Conservation (phyloP, 2,113 vertebrate species). For the Triplophysa tibetana region DNA sequence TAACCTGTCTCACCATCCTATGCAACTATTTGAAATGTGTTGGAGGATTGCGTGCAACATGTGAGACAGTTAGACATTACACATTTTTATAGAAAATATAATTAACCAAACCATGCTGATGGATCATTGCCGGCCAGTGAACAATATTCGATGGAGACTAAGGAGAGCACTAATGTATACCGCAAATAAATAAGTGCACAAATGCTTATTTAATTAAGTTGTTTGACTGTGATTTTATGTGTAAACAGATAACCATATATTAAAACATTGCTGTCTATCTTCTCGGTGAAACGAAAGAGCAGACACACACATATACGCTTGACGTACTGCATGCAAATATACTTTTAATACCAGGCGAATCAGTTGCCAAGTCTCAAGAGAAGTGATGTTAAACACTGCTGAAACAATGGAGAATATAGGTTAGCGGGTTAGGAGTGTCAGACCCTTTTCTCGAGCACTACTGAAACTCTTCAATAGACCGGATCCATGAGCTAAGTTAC, state of each 20-base stretch:
- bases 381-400: background rate
- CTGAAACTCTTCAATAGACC: conserved; percentile 1
- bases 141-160: background rate
- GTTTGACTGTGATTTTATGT: background rate
- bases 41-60: no score
- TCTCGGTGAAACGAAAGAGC: no score
- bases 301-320: background rate
- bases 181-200: background rate
- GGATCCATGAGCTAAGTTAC: background rate
- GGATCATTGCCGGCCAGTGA: background rate
- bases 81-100: background rate
- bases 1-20: no score
- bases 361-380: background rate
- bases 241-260: background rate
- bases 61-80: no score
- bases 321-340: background rate
- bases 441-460: background rate
- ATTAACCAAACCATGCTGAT: background rate
- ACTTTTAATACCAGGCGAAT: background rate
- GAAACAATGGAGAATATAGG: conserved; percentile 15
- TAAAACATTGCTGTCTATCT: background rate
- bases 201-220: background rate
- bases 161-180: background rate
- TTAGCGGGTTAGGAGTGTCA: conserved; percentile 38
- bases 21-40: no score